Evolutionary conservation across 64 coral and sea anemone species (phyloP).

Genomic region (Porites lutea): DNA sequence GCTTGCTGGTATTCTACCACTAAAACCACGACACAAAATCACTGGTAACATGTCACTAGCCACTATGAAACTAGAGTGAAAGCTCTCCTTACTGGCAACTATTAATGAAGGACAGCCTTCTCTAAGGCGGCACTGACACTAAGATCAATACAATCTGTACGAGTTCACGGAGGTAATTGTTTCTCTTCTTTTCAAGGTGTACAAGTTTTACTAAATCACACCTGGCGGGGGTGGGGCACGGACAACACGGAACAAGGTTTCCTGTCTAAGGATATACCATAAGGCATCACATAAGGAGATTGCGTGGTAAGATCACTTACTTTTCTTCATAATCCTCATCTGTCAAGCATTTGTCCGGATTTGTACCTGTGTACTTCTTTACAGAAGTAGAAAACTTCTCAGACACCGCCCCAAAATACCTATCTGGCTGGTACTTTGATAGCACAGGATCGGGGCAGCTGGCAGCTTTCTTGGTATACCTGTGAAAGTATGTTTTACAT

Average conservation of each 20-base stretch:
- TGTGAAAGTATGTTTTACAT: not conserved
- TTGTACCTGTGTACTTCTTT: slow-evolving; percentile 69
- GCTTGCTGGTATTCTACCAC: slow-evolving; percentile 53
- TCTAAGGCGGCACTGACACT: too few relatives aligned
- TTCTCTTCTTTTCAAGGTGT: too few relatives aligned
- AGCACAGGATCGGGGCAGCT: slow-evolving; percentile 83
- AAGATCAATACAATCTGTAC: too few relatives aligned
- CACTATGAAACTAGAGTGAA: too few relatives aligned
- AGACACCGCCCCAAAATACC: slow-evolving; percentile 81
- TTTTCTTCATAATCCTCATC: slow-evolving; percentile 40
- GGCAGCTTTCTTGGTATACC: slow-evolving; percentile 62
- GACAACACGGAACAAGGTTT: not conserved
- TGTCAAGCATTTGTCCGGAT: slow-evolving; percentile 83
- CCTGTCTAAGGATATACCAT: not conserved
- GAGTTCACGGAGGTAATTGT: too few relatives aligned
- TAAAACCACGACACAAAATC: not conserved
- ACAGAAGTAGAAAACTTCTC: slow-evolving; percentile 77
- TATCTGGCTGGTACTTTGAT: slow-evolving; percentile 78
- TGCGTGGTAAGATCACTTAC: not conserved
- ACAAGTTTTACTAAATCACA: not conserved
- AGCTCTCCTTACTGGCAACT: too few relatives aligned
- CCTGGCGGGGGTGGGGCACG: not conserved
- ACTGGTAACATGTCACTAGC: not conserved
- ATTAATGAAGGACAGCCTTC: too few relatives aligned
- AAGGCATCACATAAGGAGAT: not conserved